Percentiles rank a stretch among this genome's conserved stretches.
Conservation (phyloP, 2,888 invertebrate species). For the Iphiclides podalirius region DNA sequence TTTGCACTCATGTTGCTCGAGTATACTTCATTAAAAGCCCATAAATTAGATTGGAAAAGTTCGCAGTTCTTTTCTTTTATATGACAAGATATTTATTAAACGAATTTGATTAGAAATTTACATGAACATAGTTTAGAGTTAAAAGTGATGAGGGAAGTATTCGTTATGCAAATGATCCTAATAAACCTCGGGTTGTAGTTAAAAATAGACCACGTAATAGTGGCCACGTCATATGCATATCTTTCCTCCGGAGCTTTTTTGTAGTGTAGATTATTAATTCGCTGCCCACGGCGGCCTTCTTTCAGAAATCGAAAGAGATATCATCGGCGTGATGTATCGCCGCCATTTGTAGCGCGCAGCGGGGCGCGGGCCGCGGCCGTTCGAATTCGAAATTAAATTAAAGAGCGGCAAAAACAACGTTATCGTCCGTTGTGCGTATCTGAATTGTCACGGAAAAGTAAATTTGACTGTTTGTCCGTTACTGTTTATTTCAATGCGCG, state of each 20-base stretch:
- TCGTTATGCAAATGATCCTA: conserved; percentile 10
- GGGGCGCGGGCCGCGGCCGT: conserved; percentile 62
- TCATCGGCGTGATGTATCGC: conserved; percentile 76
- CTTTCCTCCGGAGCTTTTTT: conserved; percentile 52
- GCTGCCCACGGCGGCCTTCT: conserved; percentile 56
- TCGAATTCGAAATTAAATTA: conserved; percentile 76
- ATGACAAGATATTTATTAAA: no score
- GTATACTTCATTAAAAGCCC: no score
- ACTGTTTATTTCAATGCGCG: neutral
- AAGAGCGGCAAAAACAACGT: conserved; percentile 75
- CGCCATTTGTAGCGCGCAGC: conserved; percentile 72
- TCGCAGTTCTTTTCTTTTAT: no score
- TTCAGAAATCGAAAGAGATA: conserved; percentile 78
- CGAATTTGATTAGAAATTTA: no score
- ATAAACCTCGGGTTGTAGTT: conserved; percentile 18
- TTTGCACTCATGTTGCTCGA: no score
- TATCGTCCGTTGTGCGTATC: conserved; percentile 45
- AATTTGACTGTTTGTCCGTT: neutral
- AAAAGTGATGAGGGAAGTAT: neutral
- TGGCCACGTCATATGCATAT: conserved; percentile 43
- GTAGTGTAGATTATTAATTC: conserved; percentile 62
- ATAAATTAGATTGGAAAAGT: no score
- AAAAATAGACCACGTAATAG: conserved; percentile 31
- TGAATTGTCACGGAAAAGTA: conserved; percentile 3
- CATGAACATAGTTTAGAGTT: no score